Evolutionary conservation across 2,113 vertebrate genomes (phyloP).

Genomic region (Desmodus rotundus): DNA sequence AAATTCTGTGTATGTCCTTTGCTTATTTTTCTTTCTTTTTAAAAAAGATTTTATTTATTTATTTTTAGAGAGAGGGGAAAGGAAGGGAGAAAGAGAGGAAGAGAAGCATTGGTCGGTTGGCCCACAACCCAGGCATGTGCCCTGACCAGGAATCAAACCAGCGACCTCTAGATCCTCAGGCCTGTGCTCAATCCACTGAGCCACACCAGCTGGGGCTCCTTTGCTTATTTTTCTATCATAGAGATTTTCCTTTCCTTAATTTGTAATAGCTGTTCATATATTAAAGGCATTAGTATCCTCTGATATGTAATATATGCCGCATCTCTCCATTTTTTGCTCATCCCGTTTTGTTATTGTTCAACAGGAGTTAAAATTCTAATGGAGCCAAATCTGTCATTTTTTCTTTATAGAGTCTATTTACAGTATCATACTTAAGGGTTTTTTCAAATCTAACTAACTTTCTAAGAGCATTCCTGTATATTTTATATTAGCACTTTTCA

Average conservation of each 20-base stretch:
- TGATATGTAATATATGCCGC: neutral
- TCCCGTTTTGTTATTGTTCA: neutral
- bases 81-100: too few species aligned
- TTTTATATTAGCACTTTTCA: conserved; percentile 29
- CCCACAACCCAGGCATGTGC: too few species aligned
- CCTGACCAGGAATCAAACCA: too few species aligned
- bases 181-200: too few species aligned
- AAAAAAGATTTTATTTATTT: too few species aligned
- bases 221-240: neutral
- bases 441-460: neutral
- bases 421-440: neutral
- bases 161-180: too few species aligned
- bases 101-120: too few species aligned
- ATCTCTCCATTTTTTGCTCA: neutral
- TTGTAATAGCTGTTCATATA: conserved; percentile 1
- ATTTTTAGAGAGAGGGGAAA: too few species aligned
- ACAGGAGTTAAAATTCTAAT: neutral
- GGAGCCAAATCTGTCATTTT: neutral
- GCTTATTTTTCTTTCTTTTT: neutral
- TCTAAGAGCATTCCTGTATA: neutral
- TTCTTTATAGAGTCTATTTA: neutral
- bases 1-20: neutral
- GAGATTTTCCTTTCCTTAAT: neutral
- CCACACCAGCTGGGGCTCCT: too few species aligned
- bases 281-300: neutral